Evolutionary conservation across 53 echinoderm and acorn worm species (phyloP).

Genomic region (Hippasteria phrygiana): DNA sequence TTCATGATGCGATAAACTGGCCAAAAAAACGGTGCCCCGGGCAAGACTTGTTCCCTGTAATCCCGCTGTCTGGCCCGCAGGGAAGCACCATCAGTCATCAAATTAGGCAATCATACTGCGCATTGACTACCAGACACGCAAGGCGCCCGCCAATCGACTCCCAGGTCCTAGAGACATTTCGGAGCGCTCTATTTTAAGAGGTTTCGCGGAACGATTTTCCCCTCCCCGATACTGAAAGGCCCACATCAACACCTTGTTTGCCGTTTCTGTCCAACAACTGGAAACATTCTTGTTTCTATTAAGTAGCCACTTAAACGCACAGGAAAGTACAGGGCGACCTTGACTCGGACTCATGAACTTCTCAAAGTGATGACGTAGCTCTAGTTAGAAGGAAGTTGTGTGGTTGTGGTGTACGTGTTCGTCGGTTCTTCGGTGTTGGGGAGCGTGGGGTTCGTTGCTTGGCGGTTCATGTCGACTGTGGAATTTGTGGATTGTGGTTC

Average conservation of each 20-base stretch:
- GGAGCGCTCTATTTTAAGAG: neutral
- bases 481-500: too few species aligned
- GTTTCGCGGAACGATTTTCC: neutral
- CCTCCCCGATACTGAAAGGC: neutral
- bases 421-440: neutral
- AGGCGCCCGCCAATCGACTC: conserved; percentile 25
- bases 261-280: conserved; percentile 10
- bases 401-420: neutral
- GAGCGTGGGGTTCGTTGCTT: too few species aligned
- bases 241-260: conserved; percentile 40
- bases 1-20: conserved; percentile 57
- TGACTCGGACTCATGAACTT: conserved; percentile 38
- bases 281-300: conserved; percentile 27
- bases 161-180: neutral
- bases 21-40: conserved; percentile 8
- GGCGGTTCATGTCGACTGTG: too few species aligned
- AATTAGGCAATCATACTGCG: conserved; percentile 47
- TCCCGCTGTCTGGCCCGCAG: conserved; percentile 25
- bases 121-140: conserved; percentile 27
- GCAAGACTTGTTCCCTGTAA: conserved; percentile 26
- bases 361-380: conserved; percentile 52
- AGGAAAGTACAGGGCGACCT: conserved; percentile 13
- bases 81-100: conserved; percentile 47
- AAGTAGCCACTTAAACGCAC: neutral
- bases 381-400: conserved; percentile 34